phyloP scores from a whole-genome alignment of 2,888 invertebrate genomes.

The Epistrophe grossulariae region DNA sequence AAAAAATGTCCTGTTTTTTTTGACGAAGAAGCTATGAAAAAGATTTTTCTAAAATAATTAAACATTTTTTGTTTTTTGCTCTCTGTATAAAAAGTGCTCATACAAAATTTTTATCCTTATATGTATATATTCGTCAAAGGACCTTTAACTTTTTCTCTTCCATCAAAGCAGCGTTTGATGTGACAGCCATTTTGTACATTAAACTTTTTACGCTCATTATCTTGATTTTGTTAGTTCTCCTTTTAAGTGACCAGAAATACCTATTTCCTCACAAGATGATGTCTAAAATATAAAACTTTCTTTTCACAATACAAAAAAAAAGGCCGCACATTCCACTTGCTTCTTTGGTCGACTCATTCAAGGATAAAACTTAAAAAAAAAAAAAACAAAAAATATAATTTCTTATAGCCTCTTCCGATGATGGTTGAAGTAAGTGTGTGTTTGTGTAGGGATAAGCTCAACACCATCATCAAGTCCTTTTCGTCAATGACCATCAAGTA shows the following conservation, averaged over 20 bases:
- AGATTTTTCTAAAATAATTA: background rate
- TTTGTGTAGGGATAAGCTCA: background rate
- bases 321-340: conserved; percentile 13
- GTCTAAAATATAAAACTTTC: conserved; percentile 8
- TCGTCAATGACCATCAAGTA: conserved; percentile 13
- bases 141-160: conserved; percentile 4
- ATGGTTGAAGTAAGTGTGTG: background rate
- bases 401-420: background rate
- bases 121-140: conserved; percentile 22
- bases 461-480: conserved; percentile 13
- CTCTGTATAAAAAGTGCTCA: conserved; percentile 13
- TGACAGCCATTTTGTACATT: conserved; percentile 42
- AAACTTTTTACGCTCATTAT: conserved; percentile 47
- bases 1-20: background rate
- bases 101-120: background rate
- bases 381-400: conserved; percentile 25
- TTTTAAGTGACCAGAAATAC: conserved; percentile 62
- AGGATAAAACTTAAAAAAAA: conserved; percentile 34
- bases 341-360: conserved; percentile 31
- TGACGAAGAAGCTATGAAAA: background rate
- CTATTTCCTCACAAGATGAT: conserved; percentile 24
- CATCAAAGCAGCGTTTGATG: conserved; percentile 23
- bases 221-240: conserved; percentile 45
- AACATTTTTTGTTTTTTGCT: background rate
- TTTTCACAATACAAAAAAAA: background rate